Evolutionary conservation across 2,888 invertebrate genomes (phyloP).

Genomic region (Eumerus sabulonum): DNA sequence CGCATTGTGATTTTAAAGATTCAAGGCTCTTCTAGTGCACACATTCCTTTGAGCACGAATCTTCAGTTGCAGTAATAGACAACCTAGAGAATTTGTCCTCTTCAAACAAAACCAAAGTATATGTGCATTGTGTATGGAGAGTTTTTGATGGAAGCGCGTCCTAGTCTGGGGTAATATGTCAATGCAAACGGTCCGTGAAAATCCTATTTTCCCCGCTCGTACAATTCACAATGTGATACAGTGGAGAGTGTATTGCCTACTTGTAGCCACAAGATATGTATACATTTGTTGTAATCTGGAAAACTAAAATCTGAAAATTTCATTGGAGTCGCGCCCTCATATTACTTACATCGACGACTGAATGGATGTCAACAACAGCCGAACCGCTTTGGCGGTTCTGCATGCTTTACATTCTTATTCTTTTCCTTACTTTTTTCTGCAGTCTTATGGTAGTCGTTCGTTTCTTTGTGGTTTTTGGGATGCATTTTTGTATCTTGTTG

Average conservation of each 20-base stretch:
- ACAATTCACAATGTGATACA: conserved; percentile 17
- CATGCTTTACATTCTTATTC: not conserved
- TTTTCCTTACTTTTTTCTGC: conserved; percentile 13
- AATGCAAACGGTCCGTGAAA: conserved; percentile 50
- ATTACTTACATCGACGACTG: conserved; percentile 37
- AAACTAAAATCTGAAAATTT: conserved; percentile 33
- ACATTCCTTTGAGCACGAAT: no score
- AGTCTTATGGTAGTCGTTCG: conserved; percentile 7
- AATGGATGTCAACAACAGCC: conserved; percentile 45
- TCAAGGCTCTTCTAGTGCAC: no score
- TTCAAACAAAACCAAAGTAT: not conserved
- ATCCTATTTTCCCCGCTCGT: conserved; percentile 46
- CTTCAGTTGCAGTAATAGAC: no score
- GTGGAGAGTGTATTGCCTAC: conserved; percentile 5
- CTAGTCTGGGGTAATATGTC: conserved; percentile 50
- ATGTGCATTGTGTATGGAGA: no score
- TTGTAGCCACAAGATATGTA: conserved; percentile 11
- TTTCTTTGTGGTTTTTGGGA: conserved; percentile 2
- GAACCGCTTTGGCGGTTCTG: not conserved
- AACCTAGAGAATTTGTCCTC: conserved; percentile 1
- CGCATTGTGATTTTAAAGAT: no score
- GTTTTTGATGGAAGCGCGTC: conserved; percentile 25
- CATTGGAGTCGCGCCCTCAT: conserved; percentile 61
- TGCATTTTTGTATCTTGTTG: not conserved
- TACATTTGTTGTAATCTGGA: conserved; percentile 31